Conservation (phyloP, 2,113 vertebrate genomes). For the Tachysurus vachellii region DNA sequence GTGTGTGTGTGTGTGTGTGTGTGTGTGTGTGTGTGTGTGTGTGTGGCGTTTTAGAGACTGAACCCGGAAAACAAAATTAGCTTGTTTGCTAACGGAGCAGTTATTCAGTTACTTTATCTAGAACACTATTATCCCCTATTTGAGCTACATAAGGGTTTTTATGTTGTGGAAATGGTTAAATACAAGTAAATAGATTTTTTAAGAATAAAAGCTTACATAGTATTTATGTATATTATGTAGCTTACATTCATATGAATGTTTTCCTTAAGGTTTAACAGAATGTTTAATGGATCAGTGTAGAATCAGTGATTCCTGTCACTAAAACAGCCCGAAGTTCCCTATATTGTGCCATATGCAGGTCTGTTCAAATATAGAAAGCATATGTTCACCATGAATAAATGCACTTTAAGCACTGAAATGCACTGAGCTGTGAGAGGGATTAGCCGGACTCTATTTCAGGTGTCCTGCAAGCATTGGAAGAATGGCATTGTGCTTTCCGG, state of each 20-base stretch:
- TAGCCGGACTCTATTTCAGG: slow-evolving; percentile 69
- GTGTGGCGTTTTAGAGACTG: not conserved
- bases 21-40: rapidly evolving
- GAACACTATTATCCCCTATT: not conserved
- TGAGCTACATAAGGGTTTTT: too few relatives aligned
- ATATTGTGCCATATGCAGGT: slow-evolving; percentile 31
- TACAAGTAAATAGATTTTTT: not conserved
- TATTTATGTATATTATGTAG: too few relatives aligned
- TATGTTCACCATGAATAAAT: slow-evolving; percentile 55
- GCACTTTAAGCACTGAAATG: slow-evolving; percentile 32
- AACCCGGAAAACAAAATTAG: not conserved
- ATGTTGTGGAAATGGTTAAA: not conserved
- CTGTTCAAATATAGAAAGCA: slow-evolving; percentile 64
- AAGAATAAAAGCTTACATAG: not conserved
- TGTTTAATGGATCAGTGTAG: not conserved
- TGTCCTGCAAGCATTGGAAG: slow-evolving; percentile 54
- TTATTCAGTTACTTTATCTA: not conserved
- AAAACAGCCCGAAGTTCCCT: slow-evolving; percentile 3
- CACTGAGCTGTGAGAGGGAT: slow-evolving; percentile 69
- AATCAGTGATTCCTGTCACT: not conserved
- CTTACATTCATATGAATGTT: not conserved
- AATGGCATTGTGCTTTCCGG: slow-evolving; percentile 54
- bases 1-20: rapidly evolving
- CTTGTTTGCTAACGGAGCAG: not conserved
- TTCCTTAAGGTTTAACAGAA: not conserved